Evolutionary conservation across 2,797 vertebrate genomes (phyloP).

Genomic region (Cossypha heuglini): DNA sequence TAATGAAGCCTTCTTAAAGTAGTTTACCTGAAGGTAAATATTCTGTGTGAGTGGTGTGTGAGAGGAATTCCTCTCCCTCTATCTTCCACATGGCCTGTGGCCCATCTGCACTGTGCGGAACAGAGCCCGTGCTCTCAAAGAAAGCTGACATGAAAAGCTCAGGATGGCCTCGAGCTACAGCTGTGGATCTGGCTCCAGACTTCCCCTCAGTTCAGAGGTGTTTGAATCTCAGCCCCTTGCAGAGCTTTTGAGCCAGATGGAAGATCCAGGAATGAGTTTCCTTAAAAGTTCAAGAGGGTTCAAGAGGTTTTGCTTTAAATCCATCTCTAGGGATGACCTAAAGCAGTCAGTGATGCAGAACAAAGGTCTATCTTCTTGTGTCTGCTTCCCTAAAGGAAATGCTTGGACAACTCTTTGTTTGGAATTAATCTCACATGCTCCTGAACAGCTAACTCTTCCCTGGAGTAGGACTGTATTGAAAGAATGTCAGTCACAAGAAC

Average conservation of each 20-base stretch:
- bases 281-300: constrained; percentile 61
- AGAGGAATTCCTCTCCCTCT: constrained; percentile 21
- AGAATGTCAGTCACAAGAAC: background rate
- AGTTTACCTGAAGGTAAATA: constrained; percentile 32
- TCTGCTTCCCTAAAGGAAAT: constrained; percentile 12
- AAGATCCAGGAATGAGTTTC: constrained; percentile 49
- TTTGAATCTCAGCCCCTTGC: constrained; percentile 40
- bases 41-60: background rate
- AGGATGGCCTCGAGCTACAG: constrained; percentile 40
- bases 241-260: constrained; percentile 47
- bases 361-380: constrained; percentile 8
- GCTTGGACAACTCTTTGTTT: constrained; percentile 7
- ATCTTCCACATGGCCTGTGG: background rate
- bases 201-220: constrained; percentile 33
- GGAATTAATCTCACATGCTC: constrained; percentile 26
- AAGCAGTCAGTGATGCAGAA: constrained; percentile 38
- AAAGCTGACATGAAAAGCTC: constrained; percentile 45
- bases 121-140: background rate
- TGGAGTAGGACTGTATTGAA: background rate
- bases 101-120: background rate
- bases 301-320: constrained; percentile 53
- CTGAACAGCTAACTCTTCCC: constrained; percentile 1
- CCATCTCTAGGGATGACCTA: constrained; percentile 43
- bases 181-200: constrained; percentile 43
- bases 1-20: constrained; percentile 12